Evolutionary conservation across 2,797 vertebrate genomes (phyloP), one percentile per base, ranked within the genome.

Genomic region (Halcyon smyrnensis): DNA sequence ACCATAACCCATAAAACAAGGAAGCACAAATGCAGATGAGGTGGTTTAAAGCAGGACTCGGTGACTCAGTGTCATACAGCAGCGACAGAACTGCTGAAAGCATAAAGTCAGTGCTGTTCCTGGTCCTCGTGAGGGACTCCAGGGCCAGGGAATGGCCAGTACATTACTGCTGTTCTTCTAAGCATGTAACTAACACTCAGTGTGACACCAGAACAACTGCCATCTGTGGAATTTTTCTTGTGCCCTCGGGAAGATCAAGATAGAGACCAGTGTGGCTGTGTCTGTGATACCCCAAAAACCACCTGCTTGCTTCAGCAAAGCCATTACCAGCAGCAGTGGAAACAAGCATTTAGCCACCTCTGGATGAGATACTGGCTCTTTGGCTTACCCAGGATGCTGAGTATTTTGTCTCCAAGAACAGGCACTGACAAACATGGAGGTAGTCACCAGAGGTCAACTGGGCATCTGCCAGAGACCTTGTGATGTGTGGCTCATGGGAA

Each of bases 321-420:
- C 54, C 71, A 13, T 63, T 57, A 57, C 48, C 76, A 93, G 89
- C 68, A 63, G 93, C 86, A 88, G 62, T 2, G 21, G 77, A 54
- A 85, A 37, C 9, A 51, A 74, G 30, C 8, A 60, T 39, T 34
- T n/a, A 25, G 13, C 27, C 68, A 76, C 32, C 60, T 78, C 86
- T 71, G 74, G 91, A 36, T 63, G 53, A 91, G 70, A 43, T 15
- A 77, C 15, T 30, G 37, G 73, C 54, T 78, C 85, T 82, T 45
- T 17, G 64, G 30, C 13, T 27, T 14, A 45, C 10, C 1, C 39
- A 59, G 36, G 51, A 28, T 50, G 39, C 62, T 37, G 59, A 65
- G 41, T 6, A 23, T 0, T 57, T 57, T 6, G 59, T 8, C 16
- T 12, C 20, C 56, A 67, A 67, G 81, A 90, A 56, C 2, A 15